phyloP scores from a whole-genome alignment of 1,140 invertebrate species.

The Neodiprion pinetum region DNA sequence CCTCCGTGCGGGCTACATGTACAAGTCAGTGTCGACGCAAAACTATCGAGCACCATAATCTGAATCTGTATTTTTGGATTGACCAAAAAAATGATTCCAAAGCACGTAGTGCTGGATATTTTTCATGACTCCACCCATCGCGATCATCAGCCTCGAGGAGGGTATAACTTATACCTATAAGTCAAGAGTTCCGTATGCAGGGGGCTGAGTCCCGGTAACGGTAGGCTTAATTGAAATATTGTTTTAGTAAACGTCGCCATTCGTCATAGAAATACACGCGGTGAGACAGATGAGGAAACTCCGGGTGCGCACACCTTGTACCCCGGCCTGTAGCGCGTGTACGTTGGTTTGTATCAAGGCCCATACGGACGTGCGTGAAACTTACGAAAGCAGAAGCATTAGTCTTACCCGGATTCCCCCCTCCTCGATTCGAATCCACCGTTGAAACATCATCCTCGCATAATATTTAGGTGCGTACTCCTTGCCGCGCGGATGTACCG shows the following conservation, averaged over 20 bases:
- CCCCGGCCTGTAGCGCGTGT: neutral
- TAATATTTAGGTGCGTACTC: neutral
- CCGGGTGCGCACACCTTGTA: conserved; percentile 10
- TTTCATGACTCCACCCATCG: too few relatives aligned
- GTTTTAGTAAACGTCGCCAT: conserved; percentile 44
- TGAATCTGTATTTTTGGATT: too few relatives aligned
- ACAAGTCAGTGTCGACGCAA: too few relatives aligned
- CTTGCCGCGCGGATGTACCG: too few relatives aligned
- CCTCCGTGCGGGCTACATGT: too few relatives aligned
- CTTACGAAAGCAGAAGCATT: conserved; percentile 22
- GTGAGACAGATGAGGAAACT: conserved; percentile 24
- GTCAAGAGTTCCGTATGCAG: neutral
- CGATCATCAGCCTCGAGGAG: too few relatives aligned
- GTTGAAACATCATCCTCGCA: neutral
- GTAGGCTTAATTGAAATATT: conserved; percentile 50
- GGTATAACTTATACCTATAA: too few relatives aligned
- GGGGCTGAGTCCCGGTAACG: conserved; percentile 28
- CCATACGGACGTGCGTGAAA: conserved; percentile 16
- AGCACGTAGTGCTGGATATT: too few relatives aligned
- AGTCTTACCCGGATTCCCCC: conserved; percentile 21
- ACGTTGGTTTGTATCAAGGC: too few relatives aligned
- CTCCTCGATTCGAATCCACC: neutral
- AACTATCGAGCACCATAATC: too few relatives aligned
- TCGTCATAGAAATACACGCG: conserved; percentile 37
- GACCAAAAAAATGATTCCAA: too few relatives aligned